Evolutionary conservation across 1,140 invertebrate genomes (phyloP), one percentile per base, ranked within the genome.

Genomic region (Drosophila triauraria): DNA sequence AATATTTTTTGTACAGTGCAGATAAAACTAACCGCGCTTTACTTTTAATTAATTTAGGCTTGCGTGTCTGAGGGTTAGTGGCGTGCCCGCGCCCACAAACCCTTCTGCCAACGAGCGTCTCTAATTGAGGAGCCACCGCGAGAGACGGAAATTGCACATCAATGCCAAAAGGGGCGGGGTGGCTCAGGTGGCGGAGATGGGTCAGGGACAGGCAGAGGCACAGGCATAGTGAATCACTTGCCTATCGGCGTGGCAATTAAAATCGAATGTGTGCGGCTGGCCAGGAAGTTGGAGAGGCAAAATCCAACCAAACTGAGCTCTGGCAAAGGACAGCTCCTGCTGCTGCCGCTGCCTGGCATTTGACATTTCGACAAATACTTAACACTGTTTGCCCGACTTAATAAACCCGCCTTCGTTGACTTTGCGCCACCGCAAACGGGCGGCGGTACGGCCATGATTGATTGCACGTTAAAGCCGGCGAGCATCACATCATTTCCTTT

Each of bases 401-500:
- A 88, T 88, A 88, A 88, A 90, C 77, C 82, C 80, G 78, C 82
- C 82, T 88, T 75, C 74, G 81, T 84, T 88, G 84, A 88, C 84
- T 88, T 75, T 81, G 58, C 47, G 53, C 47, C 50, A 63, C 71
- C 80, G 69, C 83, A 83, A 65, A 62, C 42, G 60, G 30, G n/a
- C 10, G 8, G 10, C 30, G 60, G 62, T 63, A 71, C 64, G 84
- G 71, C 80, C 75, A 87, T 87, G 84, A 87, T 88, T 88, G 84
- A 88, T 88, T 88, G 84, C 84, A 87, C 81, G 74, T 81, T 87
- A 81, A 80, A 84, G 85, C 85, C 79, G 74, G 62, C 69, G 84
- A 88, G 85, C 84, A 78, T 84, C 80, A 81, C 84, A 88, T 88
- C 84, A 88, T 88, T 88, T 88, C 84, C 84, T 81, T 84, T 87